Evolutionary conservation across 2,888 invertebrate genomes (phyloP).

Genomic region (Mechanitis messenoides): DNA sequence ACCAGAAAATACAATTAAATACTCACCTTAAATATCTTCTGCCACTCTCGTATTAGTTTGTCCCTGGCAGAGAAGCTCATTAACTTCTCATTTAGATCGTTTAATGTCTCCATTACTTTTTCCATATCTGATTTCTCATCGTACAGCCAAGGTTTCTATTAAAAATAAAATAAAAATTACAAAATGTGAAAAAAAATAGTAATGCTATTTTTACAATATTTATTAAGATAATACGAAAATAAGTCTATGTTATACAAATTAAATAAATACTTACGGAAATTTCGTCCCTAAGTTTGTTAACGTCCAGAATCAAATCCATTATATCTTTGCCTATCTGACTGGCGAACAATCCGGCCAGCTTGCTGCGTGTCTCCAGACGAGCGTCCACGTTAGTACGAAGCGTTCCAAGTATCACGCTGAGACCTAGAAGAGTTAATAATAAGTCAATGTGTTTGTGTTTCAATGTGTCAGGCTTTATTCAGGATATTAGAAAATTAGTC

Average conservation of each 20-base stretch:
- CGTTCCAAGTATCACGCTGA: constrained; percentile 78
- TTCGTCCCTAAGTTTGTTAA: constrained; percentile 84
- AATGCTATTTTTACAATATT: too few species aligned
- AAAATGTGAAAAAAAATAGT: constrained; percentile 18
- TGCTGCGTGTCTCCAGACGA: constrained; percentile 80
- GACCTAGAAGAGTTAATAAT: constrained; percentile 47
- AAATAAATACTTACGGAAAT: constrained; percentile 73
- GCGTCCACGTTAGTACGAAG: constrained; percentile 83
- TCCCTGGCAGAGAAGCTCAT: constrained; percentile 80
- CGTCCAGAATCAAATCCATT: constrained; percentile 81
- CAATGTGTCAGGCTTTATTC: too few species aligned
- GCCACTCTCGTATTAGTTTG: constrained; percentile 85
- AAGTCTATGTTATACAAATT: background rate
- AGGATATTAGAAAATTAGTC: too few species aligned
- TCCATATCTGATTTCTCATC: constrained; percentile 83
- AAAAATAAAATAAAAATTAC: constrained; percentile 55
- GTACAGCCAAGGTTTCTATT: constrained; percentile 84
- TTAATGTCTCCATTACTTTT: constrained; percentile 79
- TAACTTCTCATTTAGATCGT: constrained; percentile 79
- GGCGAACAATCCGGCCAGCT: constrained; percentile 83
- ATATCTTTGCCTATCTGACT: constrained; percentile 87
- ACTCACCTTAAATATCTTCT: constrained; percentile 87
- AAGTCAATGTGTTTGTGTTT: too few species aligned
- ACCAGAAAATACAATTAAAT: background rate
- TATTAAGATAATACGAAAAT: too few species aligned